phyloP scores from a whole-genome alignment of 2,888 invertebrate genomes.

The Brachyopa scutellaris region DNA sequence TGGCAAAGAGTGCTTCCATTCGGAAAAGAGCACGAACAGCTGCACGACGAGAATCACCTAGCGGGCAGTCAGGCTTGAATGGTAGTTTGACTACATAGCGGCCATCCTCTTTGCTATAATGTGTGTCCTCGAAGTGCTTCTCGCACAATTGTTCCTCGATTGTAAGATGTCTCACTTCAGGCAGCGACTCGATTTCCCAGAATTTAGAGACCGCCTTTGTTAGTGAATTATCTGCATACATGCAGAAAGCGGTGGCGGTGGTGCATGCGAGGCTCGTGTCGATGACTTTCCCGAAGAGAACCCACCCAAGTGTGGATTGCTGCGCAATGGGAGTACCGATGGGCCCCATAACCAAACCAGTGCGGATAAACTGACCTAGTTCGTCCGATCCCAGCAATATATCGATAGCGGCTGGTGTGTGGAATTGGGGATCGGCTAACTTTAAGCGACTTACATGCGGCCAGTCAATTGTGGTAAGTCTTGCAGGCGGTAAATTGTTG shows the following conservation, averaged over 20 bases:
- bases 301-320: no score
- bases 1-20: conserved; percentile 23
- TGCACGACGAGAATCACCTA: conserved; percentile 30
- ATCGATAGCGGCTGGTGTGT: conserved; percentile 27
- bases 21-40: conserved; percentile 27
- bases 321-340: no score
- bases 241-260: no score
- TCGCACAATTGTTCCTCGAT: conserved; percentile 56
- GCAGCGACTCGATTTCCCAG: conserved; percentile 30
- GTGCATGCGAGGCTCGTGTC: no score
- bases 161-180: neutral
- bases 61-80: conserved; percentile 28
- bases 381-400: conserved; percentile 59
- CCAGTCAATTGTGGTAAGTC: conserved; percentile 23
- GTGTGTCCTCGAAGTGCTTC: conserved; percentile 23
- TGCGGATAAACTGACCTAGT: conserved; percentile 34
- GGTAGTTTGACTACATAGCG: conserved; percentile 49
- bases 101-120: conserved; percentile 27
- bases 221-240: conserved; percentile 23
- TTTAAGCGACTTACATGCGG: conserved; percentile 29
- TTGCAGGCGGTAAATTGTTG: conserved; percentile 38
- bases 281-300: no score
- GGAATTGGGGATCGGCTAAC: conserved; percentile 54
- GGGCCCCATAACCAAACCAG: no score
- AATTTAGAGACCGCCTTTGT: conserved; percentile 22